Evolutionary conservation across 2,888 invertebrate species (phyloP), one percentile per base, ranked within the genome.

Genomic region (Griposia aprilina): DNA sequence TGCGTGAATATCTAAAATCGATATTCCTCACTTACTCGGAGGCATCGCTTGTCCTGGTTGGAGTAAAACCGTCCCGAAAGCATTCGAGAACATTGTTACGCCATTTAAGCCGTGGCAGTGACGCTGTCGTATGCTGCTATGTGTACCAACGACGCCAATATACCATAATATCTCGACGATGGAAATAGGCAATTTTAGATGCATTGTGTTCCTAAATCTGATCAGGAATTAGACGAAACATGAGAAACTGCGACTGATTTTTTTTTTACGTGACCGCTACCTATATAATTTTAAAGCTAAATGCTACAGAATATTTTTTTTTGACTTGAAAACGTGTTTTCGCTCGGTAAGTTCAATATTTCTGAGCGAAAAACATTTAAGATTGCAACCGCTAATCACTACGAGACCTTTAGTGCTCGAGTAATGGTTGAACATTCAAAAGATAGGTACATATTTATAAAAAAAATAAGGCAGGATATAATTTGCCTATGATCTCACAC

Each of bases 81-180:
- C 72, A 41, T 83, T 76, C 36, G 48, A 60, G 85, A 76, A 87
- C 79, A 85, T 87, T 79, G 86, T 83, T 85, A 81, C 86, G 75
- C 86, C 76, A 83, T 85, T 79, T 87, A 83, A 78, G 79, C 78
- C 67, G 57, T 76, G 67, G 52, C 73, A 71, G 77, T 77, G 74
- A 68, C 77, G 70, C 62, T 74, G 73, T 68, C 75, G 17, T 48
- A 63, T 63, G 36, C 36, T 48, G 20, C 17, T 57, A 36, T 69
- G 55, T 50, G 41, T 74, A 60, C 50, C 67, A 36, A 80, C 48
- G 68, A 75, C 63, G 36, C 67, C 62, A 30, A 63, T 81, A 30
- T 74, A 73, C n/a, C n/a, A 36, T 7, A 41, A 41, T 36, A 76
- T 26, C 36, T 62, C 23, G 52, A 59, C 30, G 79, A 36, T 23